Evolutionary conservation across 2,113 vertebrate genomes (phyloP).

Genomic region (Hemicordylus capensis): DNA sequence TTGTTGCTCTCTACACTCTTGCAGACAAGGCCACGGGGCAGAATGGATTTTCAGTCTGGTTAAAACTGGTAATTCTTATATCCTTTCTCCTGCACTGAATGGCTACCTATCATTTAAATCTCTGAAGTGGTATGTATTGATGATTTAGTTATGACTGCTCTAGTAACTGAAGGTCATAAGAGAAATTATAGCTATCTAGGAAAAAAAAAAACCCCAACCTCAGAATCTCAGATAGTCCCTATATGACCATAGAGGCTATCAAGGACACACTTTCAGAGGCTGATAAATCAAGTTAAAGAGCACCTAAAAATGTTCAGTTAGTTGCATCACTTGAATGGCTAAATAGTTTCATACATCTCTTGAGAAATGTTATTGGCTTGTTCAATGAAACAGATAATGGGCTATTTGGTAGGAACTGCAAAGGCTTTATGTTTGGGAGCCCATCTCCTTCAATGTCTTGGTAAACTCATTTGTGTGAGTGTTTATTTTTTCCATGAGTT

Average conservation of each 20-base stretch:
- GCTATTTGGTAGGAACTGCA: conserved; percentile 61
- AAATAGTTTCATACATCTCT: conserved; percentile 75
- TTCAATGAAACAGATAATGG: conserved; percentile 79
- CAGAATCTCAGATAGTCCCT: not conserved
- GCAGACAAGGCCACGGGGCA: not conserved
- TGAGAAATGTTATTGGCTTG: conserved; percentile 71
- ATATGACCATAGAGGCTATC: conserved; percentile 42
- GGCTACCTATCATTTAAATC: not conserved
- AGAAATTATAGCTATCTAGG: not conserved
- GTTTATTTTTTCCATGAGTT: conserved; percentile 27
- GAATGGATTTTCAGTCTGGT: not conserved
- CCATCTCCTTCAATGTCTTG: conserved; percentile 30
- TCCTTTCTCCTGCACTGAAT: not conserved
- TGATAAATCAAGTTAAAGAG: conserved; percentile 74
- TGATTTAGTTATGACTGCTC: conserved; percentile 14
- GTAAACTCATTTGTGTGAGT: conserved; percentile 22
- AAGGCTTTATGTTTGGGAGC: conserved; percentile 64
- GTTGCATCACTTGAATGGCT: conserved; percentile 76
- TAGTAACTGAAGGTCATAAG: conserved; percentile 52
- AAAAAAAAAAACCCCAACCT: not conserved
- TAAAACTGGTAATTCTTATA: not conserved
- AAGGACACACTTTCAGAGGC: conserved; percentile 65
- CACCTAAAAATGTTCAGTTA: conserved; percentile 64
- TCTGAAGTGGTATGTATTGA: not conserved
- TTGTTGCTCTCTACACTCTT: not conserved